These are phyloP conservation scores for Calosoma granatense DNA, from an alignment of 1,140 invertebrate genomes.

Conservation along the genomic window DNA sequence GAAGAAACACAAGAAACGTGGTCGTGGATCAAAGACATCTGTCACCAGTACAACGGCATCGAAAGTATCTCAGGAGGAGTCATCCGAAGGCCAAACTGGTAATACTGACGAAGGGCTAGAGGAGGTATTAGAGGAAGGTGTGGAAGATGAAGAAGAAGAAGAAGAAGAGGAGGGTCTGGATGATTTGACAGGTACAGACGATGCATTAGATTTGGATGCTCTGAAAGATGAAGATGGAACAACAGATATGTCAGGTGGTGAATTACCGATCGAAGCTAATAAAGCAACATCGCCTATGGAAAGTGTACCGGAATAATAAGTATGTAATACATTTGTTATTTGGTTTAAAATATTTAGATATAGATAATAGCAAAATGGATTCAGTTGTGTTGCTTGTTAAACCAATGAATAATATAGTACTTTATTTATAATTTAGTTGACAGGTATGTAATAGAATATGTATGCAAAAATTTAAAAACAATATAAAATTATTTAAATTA, in stretches of 20 bases:
- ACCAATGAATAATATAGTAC: too few relatives aligned
- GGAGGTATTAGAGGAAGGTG: conserved; percentile 10
- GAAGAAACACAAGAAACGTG: conserved; percentile 28
- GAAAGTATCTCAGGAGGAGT: conserved; percentile 12
- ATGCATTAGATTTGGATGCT: not conserved
- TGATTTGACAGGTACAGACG: not conserved
- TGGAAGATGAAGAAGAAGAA: conserved; percentile 3
- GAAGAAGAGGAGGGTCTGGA: conserved; percentile 5
- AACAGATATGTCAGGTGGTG: not conserved
- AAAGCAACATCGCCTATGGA: conserved; percentile 28
- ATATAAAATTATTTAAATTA: too few relatives aligned
- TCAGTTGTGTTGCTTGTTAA: too few relatives aligned
- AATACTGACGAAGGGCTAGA: conserved; percentile 7
- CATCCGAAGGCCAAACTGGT: conserved; percentile 15
- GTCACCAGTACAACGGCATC: conserved; percentile 5
- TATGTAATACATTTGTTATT: too few relatives aligned
- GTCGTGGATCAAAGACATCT: conserved; percentile 1
- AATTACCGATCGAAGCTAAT: conserved; percentile 17
- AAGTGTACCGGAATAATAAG: too few relatives aligned
- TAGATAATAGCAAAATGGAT: too few relatives aligned
- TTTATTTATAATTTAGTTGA: too few relatives aligned
- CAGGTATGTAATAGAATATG: too few relatives aligned
- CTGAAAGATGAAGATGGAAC: not conserved
- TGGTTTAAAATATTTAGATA: too few relatives aligned
- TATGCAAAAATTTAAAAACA: too few relatives aligned